These are phyloP conservation scores for Chrysogorgia sp. DNA, from an alignment of 92 coral and sea anemone genomes.

Conservation along the genomic window DNA sequence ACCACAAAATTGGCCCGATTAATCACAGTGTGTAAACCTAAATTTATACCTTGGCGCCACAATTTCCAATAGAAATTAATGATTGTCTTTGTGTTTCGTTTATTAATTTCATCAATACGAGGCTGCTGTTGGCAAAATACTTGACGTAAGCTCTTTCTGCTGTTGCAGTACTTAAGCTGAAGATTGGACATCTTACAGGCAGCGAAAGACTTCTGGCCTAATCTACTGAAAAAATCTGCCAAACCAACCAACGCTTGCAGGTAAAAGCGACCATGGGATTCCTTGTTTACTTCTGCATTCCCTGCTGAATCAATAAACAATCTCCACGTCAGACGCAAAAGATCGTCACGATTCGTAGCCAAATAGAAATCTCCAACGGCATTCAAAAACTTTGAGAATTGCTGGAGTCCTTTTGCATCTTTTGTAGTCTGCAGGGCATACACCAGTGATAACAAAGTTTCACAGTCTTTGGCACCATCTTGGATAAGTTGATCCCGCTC, in stretches of 20 bases:
- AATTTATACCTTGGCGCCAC: background rate
- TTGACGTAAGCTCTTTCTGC: background rate
- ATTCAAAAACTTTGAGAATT: background rate
- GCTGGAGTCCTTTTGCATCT: background rate
- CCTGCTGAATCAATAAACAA: constrained; percentile 9
- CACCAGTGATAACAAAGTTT: constrained; percentile 6
- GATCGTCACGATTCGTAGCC: background rate
- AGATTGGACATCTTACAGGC: constrained; percentile 20
- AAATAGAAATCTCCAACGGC: constrained; percentile 28
- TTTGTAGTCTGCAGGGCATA: background rate
- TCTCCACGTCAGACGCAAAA: background rate
- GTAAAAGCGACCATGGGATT: background rate
- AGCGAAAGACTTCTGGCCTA: background rate
- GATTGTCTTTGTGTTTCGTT: background rate
- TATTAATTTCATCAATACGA: constrained; percentile 10
- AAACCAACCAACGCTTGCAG: constrained; percentile 36
- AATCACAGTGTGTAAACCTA: background rate
- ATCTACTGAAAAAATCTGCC: constrained; percentile 22
- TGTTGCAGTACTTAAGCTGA: constrained; percentile 23
- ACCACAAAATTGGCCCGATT: no score
- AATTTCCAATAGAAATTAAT: background rate
- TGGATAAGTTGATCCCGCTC: background rate
- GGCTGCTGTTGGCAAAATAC: constrained; percentile 10
- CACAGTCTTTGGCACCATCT: constrained; percentile 25
- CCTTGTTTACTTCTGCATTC: background rate